Evolutionary conservation across 1,140 invertebrate species (phyloP).

Genomic region (Nylanderia fulva): DNA sequence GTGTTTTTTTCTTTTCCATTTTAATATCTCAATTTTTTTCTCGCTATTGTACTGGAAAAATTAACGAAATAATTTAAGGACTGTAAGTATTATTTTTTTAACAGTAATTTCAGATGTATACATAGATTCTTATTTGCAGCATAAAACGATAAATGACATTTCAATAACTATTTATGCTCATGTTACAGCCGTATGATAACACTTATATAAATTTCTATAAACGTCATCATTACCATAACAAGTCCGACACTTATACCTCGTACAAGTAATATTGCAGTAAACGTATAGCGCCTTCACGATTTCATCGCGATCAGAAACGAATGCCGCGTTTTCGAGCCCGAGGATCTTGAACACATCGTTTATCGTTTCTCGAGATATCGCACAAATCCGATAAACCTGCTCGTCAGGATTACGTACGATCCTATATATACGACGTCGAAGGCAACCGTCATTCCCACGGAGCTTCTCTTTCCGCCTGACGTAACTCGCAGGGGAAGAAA

Average conservation of each 20-base stretch:
- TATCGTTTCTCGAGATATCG: slow-evolving; percentile 34
- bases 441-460: slow-evolving; percentile 18
- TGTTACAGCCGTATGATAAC: slow-evolving; percentile 14
- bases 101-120: background rate
- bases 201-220: slow-evolving; percentile 29
- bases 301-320: slow-evolving; percentile 25
- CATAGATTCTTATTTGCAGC: too few species aligned
- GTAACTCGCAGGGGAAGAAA: background rate
- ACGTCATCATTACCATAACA: background rate
- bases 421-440: background rate
- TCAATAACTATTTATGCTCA: too few species aligned
- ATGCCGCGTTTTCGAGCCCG: background rate
- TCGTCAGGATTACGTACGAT: slow-evolving; percentile 8
- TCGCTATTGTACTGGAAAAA: background rate
- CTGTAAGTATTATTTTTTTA: background rate
- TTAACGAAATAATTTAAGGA: background rate
- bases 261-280: slow-evolving; percentile 18
- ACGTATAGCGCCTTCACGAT: slow-evolving; percentile 20
- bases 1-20: background rate
- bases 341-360: slow-evolving; percentile 8
- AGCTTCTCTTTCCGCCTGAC: background rate
- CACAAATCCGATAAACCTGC: slow-evolving; percentile 31
- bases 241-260: background rate
- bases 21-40: background rate
- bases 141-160: too few species aligned